Evolutionary conservation across 2,888 invertebrate genomes (phyloP).

Genomic region (Acronicta leporina): DNA sequence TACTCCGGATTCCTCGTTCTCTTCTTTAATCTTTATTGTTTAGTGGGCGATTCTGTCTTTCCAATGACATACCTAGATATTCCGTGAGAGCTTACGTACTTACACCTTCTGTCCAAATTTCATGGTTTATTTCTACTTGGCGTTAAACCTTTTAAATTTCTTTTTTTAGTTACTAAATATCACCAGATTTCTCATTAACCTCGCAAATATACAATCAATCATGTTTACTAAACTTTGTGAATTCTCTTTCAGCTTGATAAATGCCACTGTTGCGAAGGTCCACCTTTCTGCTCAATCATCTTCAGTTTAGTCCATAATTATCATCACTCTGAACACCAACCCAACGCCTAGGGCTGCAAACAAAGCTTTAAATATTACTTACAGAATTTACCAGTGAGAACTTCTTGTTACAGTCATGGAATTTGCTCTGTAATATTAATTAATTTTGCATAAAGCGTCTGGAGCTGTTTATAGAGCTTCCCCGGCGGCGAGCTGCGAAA

Average conservation of each 20-base stretch:
- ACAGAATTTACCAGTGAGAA: constrained; percentile 44
- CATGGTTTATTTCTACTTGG: too few relatives aligned
- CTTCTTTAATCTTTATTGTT: too few relatives aligned
- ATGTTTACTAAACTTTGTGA: background rate
- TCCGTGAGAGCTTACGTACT: too few relatives aligned
- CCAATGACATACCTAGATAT: too few relatives aligned
- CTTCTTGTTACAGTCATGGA: constrained; percentile 28
- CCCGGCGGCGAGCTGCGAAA: constrained; percentile 24
- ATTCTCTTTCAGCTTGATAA: background rate
- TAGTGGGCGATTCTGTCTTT: too few relatives aligned
- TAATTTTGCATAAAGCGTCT: constrained; percentile 54
- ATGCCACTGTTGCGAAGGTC: constrained; percentile 19
- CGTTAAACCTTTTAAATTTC: too few relatives aligned
- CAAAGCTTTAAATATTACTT: constrained; percentile 21
- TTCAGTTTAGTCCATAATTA: constrained; percentile 33
- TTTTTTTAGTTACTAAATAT: too few relatives aligned
- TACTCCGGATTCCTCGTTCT: too few relatives aligned
- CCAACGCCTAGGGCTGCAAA: constrained; percentile 28
- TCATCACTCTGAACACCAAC: constrained; percentile 30
- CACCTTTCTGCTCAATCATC: constrained; percentile 38
- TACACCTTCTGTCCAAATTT: too few relatives aligned
- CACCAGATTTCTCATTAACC: too few relatives aligned
- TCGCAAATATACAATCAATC: background rate
- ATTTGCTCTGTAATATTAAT: constrained; percentile 51
- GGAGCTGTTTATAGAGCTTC: constrained; percentile 37